These are phyloP conservation scores for Notolabrus celidotus DNA, from an alignment of 2,797 vertebrate genomes.

Conservation along the genomic window DNA sequence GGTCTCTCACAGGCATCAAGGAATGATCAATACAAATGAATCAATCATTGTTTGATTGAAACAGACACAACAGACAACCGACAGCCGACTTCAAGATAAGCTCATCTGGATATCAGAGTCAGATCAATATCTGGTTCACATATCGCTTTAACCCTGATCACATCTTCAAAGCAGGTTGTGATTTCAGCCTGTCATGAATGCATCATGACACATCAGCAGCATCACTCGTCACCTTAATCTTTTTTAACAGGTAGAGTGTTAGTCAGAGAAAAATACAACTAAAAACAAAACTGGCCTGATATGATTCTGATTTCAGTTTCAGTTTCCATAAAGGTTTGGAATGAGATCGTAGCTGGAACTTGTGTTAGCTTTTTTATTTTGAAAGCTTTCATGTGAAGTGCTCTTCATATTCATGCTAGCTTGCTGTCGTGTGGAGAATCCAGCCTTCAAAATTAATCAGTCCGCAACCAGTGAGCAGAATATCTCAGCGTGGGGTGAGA, in stretches of 20 bases:
- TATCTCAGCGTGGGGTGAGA: slow-evolving; percentile 28
- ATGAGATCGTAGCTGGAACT: neutral
- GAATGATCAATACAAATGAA: slow-evolving; percentile 31
- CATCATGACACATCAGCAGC: neutral
- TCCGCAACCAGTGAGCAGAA: slow-evolving; percentile 38
- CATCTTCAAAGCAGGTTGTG: slow-evolving; percentile 7
- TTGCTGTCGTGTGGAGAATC: slow-evolving; percentile 12
- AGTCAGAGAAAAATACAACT: too few species aligned
- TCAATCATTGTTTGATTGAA: slow-evolving; percentile 40
- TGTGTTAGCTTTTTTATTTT: slow-evolving; percentile 44
- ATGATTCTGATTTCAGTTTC: too few species aligned
- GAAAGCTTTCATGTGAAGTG: slow-evolving; percentile 52
- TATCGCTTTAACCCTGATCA: slow-evolving; percentile 20
- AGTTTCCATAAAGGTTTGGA: neutral
- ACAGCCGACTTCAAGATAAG: slow-evolving; percentile 29
- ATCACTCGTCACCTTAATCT: neutral
- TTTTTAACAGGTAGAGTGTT: neutral
- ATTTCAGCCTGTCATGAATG: neutral
- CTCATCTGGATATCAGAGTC: slow-evolving; percentile 25
- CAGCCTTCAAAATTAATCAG: slow-evolving; percentile 56
- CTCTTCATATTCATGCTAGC: neutral
- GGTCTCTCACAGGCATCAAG: slow-evolving; percentile 15
- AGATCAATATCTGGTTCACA: slow-evolving; percentile 25
- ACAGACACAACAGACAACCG: slow-evolving; percentile 29
- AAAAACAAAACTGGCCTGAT: too few species aligned